Evolutionary conservation across 92 coral and sea anemone species (phyloP), one percentile per base, ranked within the genome.

Genomic region (Phymanthus crucifer): DNA sequence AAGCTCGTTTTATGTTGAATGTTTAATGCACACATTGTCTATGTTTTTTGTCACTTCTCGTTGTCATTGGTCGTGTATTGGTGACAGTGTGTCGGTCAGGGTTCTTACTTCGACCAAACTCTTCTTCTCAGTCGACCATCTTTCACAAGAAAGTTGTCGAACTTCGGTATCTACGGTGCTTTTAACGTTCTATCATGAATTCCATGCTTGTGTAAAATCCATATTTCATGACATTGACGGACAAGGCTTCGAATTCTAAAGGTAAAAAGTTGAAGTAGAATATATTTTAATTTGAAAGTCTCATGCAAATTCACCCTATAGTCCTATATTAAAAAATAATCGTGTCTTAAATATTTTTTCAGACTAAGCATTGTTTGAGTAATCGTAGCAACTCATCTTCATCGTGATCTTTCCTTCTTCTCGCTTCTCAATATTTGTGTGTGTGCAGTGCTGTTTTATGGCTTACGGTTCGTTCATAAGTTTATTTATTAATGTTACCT

Each of bases 61-160:
- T 36, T 77, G 9, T 65, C 33, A 77, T 77, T 77, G 81, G 81
- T 58, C 57, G 52, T 21, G 37, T 17, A 40, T 26, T 64, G 10
- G 26, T 77, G 68, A 58, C 81, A 77, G 57, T 26, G 32, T 38
- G 72, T 61, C 68, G 68, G 21, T 33, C 16, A 52, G 43, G 64
- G 81, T 36, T 50, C 0, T 37, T 26, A 29, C 16, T 77, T 77
- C 58, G 81, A 52, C 19, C 81, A 64, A 76, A 31, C 80, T 32
- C 40, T 52, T 32, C 45, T 57, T 61, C 36, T 21, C 37, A 47
- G 34, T 54, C 29, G 34, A 14, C 68, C 57, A 32, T 26, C 57
- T 24, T n/a, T 69, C 19, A 24, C 31, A 38, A 45, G 32, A 77
- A 77, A 77, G 81, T 77, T 77, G 81, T 6, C 72, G n/a, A 64